Evolutionary conservation across 2,888 invertebrate genomes (phyloP).

Genomic region (Plusia festucae): DNA sequence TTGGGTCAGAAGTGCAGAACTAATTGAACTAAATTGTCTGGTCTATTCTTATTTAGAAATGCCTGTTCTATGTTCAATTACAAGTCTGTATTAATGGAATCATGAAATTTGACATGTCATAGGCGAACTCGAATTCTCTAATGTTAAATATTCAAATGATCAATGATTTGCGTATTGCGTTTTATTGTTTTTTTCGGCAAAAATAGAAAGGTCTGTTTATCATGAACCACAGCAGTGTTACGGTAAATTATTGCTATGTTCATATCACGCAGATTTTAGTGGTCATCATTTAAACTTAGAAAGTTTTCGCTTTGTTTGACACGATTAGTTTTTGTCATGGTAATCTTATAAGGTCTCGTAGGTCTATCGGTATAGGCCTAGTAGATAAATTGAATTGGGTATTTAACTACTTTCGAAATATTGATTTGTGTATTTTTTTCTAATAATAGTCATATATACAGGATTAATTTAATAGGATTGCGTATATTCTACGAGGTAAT

Average conservation of each 20-base stretch:
- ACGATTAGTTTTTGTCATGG: not conserved
- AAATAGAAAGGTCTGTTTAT: slow-evolving; percentile 22
- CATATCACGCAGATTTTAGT: slow-evolving; percentile 14
- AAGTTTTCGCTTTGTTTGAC: not conserved
- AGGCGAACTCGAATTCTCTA: not conserved
- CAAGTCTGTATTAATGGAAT: not conserved
- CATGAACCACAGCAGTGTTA: slow-evolving; percentile 15
- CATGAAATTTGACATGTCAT: not conserved
- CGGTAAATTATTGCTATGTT: slow-evolving; percentile 28
- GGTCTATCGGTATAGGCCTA: not conserved
- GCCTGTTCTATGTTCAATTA: not conserved
- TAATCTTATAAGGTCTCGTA: no score
- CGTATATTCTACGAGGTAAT: no score
- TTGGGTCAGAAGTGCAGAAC: not conserved
- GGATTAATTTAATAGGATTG: no score
- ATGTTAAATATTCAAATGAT: no score
- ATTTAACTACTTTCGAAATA: no score
- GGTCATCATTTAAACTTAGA: slow-evolving; percentile 15
- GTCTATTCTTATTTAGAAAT: not conserved
- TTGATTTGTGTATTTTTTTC: no score
- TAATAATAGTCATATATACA: no score
- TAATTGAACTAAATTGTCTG: not conserved
- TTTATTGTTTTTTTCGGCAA: slow-evolving; percentile 11
- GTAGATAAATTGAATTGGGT: not conserved
- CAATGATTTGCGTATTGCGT: not conserved